A percentile compares a stretch with the other conserved stretches of the same genome.
Evolutionary conservation across 2,113 vertebrate species (phyloP).

Genomic region (Tychaedon coryphoeus): DNA sequence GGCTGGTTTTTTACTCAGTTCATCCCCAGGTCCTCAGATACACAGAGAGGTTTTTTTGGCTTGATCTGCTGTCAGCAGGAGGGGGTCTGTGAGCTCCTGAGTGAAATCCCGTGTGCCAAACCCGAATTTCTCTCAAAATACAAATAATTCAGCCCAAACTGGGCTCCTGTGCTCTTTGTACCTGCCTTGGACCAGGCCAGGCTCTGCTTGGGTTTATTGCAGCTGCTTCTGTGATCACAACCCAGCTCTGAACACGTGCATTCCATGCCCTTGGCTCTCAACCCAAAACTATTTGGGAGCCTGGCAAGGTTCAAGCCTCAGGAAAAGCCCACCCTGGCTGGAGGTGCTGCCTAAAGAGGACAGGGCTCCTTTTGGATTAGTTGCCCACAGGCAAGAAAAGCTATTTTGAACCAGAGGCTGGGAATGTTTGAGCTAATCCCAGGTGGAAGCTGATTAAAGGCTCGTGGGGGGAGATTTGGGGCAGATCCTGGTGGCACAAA

Average conservation of each 20-base stretch:
- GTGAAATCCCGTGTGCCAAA: not conserved
- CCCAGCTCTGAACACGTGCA: not conserved
- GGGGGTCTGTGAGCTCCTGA: not conserved
- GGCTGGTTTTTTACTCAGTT: accelerated
- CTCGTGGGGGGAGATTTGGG: slow-evolving; percentile 25
- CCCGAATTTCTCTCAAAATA: accelerated
- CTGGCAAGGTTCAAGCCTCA: not conserved
- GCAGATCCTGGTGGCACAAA: not conserved
- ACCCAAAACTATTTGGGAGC: not conserved
- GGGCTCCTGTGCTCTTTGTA: not conserved
- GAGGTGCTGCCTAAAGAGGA: not conserved
- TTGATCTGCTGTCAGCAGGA: not conserved
- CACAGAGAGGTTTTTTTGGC: not conserved
- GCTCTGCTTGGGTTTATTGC: not conserved
- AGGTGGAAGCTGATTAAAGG: slow-evolving; percentile 58
- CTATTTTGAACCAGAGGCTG: slow-evolving; percentile 50
- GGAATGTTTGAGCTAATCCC: slow-evolving; percentile 55
- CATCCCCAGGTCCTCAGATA: not conserved
- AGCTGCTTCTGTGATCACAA: accelerated
- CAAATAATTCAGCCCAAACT: not conserved
- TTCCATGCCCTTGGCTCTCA: not conserved
- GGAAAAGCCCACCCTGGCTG: not conserved
- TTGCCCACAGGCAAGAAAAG: not conserved
- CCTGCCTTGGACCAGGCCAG: not conserved
- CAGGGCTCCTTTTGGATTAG: not conserved